Conservation (phyloP, 2,797 vertebrate genomes). For the Poeciliopsis infans region DNA sequence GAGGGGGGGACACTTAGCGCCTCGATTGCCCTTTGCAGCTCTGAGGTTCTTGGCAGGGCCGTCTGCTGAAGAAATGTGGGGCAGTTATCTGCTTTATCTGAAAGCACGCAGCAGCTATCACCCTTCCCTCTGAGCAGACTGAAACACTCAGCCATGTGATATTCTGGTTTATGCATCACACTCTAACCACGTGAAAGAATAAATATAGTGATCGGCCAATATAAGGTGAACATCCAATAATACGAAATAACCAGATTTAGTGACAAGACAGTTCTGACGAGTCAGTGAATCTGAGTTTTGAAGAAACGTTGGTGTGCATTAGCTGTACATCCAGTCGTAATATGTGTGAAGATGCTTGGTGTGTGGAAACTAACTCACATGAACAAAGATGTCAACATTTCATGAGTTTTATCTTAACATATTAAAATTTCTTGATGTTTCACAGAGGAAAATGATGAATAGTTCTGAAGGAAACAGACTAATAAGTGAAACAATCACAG, state of each 20-base stretch:
- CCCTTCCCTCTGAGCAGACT: slow-evolving; percentile 14
- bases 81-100: slow-evolving; percentile 32
- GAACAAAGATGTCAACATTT: not conserved
- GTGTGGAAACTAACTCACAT: not conserved
- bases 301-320: not conserved
- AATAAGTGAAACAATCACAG: not conserved
- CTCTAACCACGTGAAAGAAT: not conserved
- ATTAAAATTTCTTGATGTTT: not conserved
- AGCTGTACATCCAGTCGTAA: not conserved
- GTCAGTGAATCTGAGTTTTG: not conserved
- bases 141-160: slow-evolving; percentile 17
- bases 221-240: not conserved
- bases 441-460: not conserved
- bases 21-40: slow-evolving; percentile 59
- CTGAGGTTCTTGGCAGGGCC: slow-evolving; percentile 31
- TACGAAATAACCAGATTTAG: not conserved
- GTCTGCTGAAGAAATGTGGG: slow-evolving; percentile 32
- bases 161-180: slow-evolving; percentile 26
- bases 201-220: slow-evolving; percentile 2
- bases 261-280: not conserved
- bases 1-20: slow-evolving; percentile 30
- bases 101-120: slow-evolving; percentile 22
- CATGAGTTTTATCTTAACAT: not conserved
- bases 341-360: not conserved
- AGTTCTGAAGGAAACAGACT: not conserved